Conservation (phyloP, 2,888 invertebrate genomes). For the Oscheius sp. region DNA sequence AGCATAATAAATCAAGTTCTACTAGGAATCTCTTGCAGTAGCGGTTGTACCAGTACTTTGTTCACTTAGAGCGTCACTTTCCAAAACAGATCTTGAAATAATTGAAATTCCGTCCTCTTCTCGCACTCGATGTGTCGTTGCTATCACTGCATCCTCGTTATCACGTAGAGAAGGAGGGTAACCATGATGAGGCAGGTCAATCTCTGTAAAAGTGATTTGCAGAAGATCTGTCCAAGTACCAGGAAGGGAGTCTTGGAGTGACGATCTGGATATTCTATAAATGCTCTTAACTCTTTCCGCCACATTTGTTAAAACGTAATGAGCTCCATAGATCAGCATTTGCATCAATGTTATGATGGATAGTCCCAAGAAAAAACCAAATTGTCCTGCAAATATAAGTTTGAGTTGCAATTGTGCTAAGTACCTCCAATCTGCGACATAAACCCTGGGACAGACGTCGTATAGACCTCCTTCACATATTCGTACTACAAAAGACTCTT, state of each 20-base stretch:
- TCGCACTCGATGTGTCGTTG: conserved; percentile 19
- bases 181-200: conserved; percentile 27
- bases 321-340: conserved; percentile 61
- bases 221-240: neutral
- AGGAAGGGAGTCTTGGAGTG: conserved; percentile 11
- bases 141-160: conserved; percentile 27
- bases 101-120: conserved; percentile 23
- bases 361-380: conserved; percentile 65
- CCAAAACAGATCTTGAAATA: conserved; percentile 2
- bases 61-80: conserved; percentile 25
- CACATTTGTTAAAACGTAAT: conserved; percentile 32
- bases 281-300: conserved; percentile 12
- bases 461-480: conserved; percentile 68
- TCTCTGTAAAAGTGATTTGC: neutral
- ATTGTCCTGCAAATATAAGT: conserved; percentile 50
- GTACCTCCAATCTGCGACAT: conserved; percentile 71
- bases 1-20: neutral
- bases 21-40: conserved; percentile 9
- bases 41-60: conserved; percentile 14
- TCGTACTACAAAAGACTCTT: conserved; percentile 59
- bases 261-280: conserved; percentile 23
- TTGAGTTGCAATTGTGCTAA: conserved; percentile 32
- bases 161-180: conserved; percentile 26
- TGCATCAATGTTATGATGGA: conserved; percentile 71
- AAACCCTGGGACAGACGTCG: conserved; percentile 70